Conservation (phyloP, 1,140 invertebrate species). For the Centruroides sculpturatus region DNA sequence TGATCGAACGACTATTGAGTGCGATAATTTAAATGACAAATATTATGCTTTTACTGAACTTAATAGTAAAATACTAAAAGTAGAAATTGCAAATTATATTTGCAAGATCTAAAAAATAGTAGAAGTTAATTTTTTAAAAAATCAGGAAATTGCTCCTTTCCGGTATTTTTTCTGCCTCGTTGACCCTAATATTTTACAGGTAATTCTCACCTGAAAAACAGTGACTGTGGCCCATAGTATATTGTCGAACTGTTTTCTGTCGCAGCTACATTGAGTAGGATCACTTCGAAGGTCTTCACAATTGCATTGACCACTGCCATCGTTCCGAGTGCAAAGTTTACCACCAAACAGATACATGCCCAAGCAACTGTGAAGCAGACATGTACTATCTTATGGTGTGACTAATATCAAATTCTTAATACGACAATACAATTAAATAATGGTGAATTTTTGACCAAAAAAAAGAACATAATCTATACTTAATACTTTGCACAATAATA, state of each 20-base stretch:
- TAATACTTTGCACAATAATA: neutral
- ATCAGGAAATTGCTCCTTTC: neutral
- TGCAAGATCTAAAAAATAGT: neutral
- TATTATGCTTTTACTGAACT: too few species aligned
- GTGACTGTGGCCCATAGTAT: conserved; percentile 91
- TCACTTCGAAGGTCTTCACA: conserved; percentile 75
- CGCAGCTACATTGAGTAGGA: conserved; percentile 72
- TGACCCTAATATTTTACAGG: neutral
- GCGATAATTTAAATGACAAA: too few species aligned
- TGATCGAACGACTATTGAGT: too few species aligned
- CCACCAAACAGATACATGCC: conserved; percentile 98
- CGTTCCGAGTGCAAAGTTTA: conserved; percentile 78
- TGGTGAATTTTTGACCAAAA: neutral
- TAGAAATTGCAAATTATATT: too few species aligned
- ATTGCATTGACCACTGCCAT: conserved; percentile 66
- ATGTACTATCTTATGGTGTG: neutral
- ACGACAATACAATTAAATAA: neutral
- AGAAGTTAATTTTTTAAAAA: neutral
- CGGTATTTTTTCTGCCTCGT: neutral
- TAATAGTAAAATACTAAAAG: too few species aligned
- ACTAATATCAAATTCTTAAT: neutral
- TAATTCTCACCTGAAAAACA: conserved; percentile 72
- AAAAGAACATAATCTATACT: neutral
- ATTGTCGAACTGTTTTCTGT: conserved; percentile 94
- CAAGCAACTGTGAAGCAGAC: conserved; percentile 58